Evolutionary conservation across 2,797 vertebrate species (phyloP), one percentile per base, ranked within the genome.

Genomic region (Bradypodion pumilum): DNA sequence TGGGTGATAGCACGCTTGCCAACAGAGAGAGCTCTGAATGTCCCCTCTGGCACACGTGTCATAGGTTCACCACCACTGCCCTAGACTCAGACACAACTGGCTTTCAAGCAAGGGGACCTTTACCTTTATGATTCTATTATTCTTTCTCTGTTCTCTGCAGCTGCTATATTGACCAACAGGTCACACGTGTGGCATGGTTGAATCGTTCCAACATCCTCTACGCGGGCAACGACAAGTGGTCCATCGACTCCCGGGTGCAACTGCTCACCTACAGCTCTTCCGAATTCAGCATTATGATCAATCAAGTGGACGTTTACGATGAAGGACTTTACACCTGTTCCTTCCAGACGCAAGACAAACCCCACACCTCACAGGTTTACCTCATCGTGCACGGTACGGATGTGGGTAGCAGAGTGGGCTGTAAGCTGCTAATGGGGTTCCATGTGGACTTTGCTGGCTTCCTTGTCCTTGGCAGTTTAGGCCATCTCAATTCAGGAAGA

Each of bases 151-250:
- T 29, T 74, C 16, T 72, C 78, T 1, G 1, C 91, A 98, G 97
- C 91, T 98, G 97, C 95, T 97, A 95, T 92, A 98, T 98, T 9
- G 96, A 98, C 0, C 96, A 97, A 86, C 96, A 98, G 27, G 97
- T 98, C 89, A 98, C 97, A 42, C 97, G 97, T 81, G 98, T 98
- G 93, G 98, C 98, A 68, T 98, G 98, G 97, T 93, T 98, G 91
- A 98, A 98, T 93, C 97, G 97, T 89, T 98, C 97, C 81, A 98
- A 98, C 95, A 98, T 98, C 95, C 94, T 98, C 80, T 98, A 97
- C 7, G 96, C 97, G 0, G 98, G 98, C 79, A 97, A 95, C 0
- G 98, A 98, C 94, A 98, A 98, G 94, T 98, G 98, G 98, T 97
- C 97, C 23, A 96, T 98, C 60, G 98, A 98, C 93, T 93, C 95